Percentiles rank a stretch among this genome's conserved stretches.
Evolutionary conservation across 2,113 vertebrate species (phyloP).

Genomic region (Silurus glanis): DNA sequence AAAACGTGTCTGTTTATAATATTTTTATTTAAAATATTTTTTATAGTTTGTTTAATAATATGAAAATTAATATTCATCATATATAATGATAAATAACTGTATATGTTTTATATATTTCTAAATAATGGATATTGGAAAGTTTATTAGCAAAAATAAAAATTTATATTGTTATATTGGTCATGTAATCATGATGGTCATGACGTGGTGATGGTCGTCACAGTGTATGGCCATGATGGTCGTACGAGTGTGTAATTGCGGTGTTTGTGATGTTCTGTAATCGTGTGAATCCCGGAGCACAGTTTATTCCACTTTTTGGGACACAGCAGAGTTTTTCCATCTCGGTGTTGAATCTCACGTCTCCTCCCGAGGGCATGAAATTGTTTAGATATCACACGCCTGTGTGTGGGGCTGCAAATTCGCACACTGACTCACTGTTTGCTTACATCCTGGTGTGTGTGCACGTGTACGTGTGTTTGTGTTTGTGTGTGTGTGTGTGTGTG

Average conservation of each 20-base stretch:
- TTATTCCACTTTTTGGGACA: neutral
- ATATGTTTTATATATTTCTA: no score
- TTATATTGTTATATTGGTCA: neutral
- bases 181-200: no score
- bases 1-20: no score
- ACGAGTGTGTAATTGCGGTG: no score
- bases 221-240: no score
- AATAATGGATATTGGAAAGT: neutral
- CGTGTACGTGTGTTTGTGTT: neutral
- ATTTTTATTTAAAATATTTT: no score
- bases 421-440: neutral
- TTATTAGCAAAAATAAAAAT: neutral
- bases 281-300: no score
- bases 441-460: neutral
- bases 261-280: no score
- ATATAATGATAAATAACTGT: no score
- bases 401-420: constrained; percentile 8
- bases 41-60: no score
- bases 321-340: neutral
- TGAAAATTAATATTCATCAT: no score
- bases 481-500: neutral
- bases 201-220: no score
- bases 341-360: constrained; percentile 20
- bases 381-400: constrained; percentile 23
- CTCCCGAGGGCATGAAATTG: constrained; percentile 26